phyloP scores from a whole-genome alignment of 2,888 invertebrate genomes.

The Diabrotica balteata region DNA sequence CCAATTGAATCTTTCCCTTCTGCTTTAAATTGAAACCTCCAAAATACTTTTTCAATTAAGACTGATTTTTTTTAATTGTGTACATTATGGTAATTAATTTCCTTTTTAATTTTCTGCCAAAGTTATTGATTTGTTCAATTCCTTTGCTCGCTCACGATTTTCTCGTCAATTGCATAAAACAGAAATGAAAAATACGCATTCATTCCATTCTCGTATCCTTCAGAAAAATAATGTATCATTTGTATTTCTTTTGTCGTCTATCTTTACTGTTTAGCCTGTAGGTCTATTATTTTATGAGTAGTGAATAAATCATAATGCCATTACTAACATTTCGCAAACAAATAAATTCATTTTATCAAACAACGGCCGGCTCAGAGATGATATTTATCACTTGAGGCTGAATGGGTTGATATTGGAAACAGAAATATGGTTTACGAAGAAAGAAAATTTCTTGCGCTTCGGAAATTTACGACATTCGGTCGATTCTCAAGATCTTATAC shows the following conservation, averaged over 20 bases:
- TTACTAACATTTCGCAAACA: not conserved
- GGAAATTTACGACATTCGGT: not conserved
- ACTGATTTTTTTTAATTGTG: no score
- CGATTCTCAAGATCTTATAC: not conserved
- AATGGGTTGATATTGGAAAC: not conserved
- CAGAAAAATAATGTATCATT: no score
- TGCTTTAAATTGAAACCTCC: no score
- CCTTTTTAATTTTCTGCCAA: no score
- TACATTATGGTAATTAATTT: no score
- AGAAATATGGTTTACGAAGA: not conserved
- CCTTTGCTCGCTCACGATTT: no score
- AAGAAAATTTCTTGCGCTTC: not conserved
- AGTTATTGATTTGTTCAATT: no score
- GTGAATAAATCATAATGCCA: not conserved
- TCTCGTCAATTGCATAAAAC: no score
- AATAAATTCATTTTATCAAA: slow-evolving; percentile 2
- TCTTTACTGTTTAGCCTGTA: not conserved
- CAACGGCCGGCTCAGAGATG: not conserved
- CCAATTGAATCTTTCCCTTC: no score
- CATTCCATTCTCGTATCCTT: no score
- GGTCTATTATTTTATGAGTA: not conserved
- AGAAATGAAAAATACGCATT: no score
- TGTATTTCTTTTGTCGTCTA: not conserved
- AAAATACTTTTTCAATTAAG: no score
- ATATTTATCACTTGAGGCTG: not conserved